Evolutionary conservation across 2,888 invertebrate genomes (phyloP), one percentile per base, ranked within the genome.

Genomic region (Pachycephus smyrnensis): DNA sequence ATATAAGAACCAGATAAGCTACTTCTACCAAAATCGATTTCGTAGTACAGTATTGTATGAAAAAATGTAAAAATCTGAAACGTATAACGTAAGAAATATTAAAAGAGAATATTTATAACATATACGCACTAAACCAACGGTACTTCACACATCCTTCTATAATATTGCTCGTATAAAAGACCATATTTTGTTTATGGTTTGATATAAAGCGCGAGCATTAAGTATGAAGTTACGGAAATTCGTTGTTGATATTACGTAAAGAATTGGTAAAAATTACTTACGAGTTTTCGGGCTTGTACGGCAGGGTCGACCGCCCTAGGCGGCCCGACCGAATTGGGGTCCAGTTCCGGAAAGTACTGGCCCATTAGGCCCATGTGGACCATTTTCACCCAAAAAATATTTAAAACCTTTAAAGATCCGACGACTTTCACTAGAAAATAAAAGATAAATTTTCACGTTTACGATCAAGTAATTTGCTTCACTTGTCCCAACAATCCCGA

Each of bases 301-400:
- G 82, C 83, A 73, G 86, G 83, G 76, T 87, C 84, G 35, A 79
- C 81, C 73, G 83, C 84, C 73, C 76, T 82, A 30, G 85, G 84
- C 12, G 85, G 86, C 6, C 83, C 85, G 31, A 31, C 71, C 77
- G 82, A 82, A 80, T 86, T 86, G 31, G 86, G 83, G 73, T 86
- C 86, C 84, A 86, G 77, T 73, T 87, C 86, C 80, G 86, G 77
- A 79, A 86, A 85, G 80, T 86, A 85, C 80, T 86, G 86, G 75
- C 84, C 85, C 80, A 82, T 84, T 12, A 86, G 81, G 78, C 86
- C 86, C 85, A 81, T 83, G 76, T 86, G 84, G 37, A 84, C 84
- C 86, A 85, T 86, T 75, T 75, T 82, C 73, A 32, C 55, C 75
- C 31, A 71, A 55, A 55, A 2, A 9, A 55, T 55, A 55, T 2